Conservation (phyloP, 2,888 invertebrate genomes). For the Trichopoda pennipes region DNA sequence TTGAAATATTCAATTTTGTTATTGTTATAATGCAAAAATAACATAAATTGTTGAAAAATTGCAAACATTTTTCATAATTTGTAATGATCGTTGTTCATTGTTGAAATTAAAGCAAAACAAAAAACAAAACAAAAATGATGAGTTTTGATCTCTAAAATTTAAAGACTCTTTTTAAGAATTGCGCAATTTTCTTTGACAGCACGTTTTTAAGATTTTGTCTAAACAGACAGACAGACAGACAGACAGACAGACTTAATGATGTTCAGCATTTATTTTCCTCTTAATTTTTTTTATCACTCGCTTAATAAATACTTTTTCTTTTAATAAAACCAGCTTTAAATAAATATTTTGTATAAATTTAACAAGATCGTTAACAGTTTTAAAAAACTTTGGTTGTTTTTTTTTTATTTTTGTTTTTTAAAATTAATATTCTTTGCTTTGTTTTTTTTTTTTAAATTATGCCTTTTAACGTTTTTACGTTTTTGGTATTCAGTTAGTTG, state of each 20-base stretch:
- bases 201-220: slow-evolving; percentile 51
- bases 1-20: slow-evolving; percentile 21
- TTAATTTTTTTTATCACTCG: slow-evolving; percentile 2
- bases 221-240: too few species aligned
- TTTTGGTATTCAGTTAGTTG: neutral
- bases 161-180: slow-evolving; percentile 38
- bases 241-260: slow-evolving; percentile 15
- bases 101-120: slow-evolving; percentile 19
- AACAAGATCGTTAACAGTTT: slow-evolving; percentile 22
- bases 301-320: slow-evolving; percentile 12
- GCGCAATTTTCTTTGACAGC: slow-evolving; percentile 60
- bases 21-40: slow-evolving; percentile 23
- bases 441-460: slow-evolving; percentile 19
- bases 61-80: slow-evolving; percentile 17
- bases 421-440: slow-evolving; percentile 12
- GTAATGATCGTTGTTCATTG: slow-evolving; percentile 44
- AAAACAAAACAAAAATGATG: neutral
- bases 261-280: slow-evolving; percentile 22
- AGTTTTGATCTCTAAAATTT: slow-evolving; percentile 36
- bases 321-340: slow-evolving; percentile 28
- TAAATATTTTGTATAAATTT: slow-evolving; percentile 8
- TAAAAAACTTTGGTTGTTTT: neutral
- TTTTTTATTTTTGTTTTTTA: neutral
- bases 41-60: slow-evolving; percentile 32
- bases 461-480: slow-evolving; percentile 11